Conservation (phyloP, 2,797 vertebrate genomes). For the Antennarius maculatus region DNA sequence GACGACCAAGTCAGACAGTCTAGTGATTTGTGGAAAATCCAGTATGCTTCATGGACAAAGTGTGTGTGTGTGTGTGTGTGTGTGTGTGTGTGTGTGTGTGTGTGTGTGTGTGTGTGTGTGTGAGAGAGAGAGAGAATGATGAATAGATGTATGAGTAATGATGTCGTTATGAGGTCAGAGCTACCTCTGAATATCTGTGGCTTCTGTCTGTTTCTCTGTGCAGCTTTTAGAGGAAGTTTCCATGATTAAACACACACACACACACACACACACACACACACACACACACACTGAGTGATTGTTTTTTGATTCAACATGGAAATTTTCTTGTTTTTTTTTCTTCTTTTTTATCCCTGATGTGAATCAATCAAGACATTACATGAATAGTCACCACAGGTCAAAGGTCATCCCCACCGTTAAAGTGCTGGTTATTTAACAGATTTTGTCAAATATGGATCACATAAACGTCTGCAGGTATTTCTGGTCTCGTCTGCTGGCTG, state of each 20-base stretch:
- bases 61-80: constrained; percentile 25
- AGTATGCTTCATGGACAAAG: constrained; percentile 64
- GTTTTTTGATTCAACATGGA: too few species aligned
- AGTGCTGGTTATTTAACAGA: too few species aligned
- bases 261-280: constrained; percentile 9
- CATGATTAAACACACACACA: constrained; percentile 61
- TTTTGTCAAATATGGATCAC: too few species aligned
- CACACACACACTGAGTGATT: neutral
- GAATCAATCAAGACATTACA: too few species aligned
- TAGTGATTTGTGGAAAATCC: constrained; percentile 65
- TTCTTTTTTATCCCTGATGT: too few species aligned
- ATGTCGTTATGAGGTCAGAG: constrained; percentile 60
- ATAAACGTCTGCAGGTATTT: too few species aligned
- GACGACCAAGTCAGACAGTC: constrained; percentile 66
- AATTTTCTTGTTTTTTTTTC: too few species aligned
- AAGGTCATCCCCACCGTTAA: too few species aligned
- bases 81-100: too few species aligned
- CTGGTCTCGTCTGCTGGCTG: too few species aligned
- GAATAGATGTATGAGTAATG: constrained; percentile 63
- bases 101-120: neutral
- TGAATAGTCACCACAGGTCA: too few species aligned
- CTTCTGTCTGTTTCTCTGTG: constrained; percentile 56
- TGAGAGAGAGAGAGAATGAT: constrained; percentile 48
- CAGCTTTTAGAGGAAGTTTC: constrained; percentile 65
- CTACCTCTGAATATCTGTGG: constrained; percentile 45